Evolutionary conservation across 2,113 vertebrate species (phyloP), one percentile per base, ranked within the genome.

Genomic region (Leucoraja erinaceus): DNA sequence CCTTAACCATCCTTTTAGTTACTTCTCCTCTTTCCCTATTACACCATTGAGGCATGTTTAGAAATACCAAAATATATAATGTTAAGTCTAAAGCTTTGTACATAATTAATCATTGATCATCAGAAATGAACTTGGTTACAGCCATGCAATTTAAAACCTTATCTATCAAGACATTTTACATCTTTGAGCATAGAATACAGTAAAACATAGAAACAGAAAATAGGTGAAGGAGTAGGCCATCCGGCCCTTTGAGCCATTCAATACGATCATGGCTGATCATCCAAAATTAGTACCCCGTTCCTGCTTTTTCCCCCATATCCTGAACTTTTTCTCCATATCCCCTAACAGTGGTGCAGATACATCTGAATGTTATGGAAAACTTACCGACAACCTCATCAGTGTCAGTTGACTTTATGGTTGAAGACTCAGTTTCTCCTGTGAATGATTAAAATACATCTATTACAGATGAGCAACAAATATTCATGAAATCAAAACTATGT

Each of bases 361-460:
- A 22, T 2, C 22, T 56, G 31, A 76, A 59, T n/a, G 93, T 2
- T 10, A 76, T 81, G 59, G n/a, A 7, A 16, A 92, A 94, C 59
- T 93, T 47, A 93, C 77, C 93, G 90, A 93, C 94, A 33, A 94
- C 72, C 75, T 92, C 0, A 0, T 78, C 86, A 47, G 93, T 86
- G 83, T 92, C 93, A 59, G 74, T 76, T 18, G 92, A 63, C 66
- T 93, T 94, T 54, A 93, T 0, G 93, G 61, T 88, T 33, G 68
- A 70, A 70, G 66, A 72, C 54, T 91, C 90, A 91, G 22, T 38
- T 38, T 93, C 78, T 92, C 93, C 94, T 93, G 93, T 90, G 93
- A 95, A 94, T 31, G 93, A 92, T 93, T 68, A 54, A 91, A 91
- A 33, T 1, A 74, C 25, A 54, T 68, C 20, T 9, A 20, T 91